Base-by-base conservation (phyloP, 1,140 invertebrate species). In the Lanistes nyassanus region DNA sequence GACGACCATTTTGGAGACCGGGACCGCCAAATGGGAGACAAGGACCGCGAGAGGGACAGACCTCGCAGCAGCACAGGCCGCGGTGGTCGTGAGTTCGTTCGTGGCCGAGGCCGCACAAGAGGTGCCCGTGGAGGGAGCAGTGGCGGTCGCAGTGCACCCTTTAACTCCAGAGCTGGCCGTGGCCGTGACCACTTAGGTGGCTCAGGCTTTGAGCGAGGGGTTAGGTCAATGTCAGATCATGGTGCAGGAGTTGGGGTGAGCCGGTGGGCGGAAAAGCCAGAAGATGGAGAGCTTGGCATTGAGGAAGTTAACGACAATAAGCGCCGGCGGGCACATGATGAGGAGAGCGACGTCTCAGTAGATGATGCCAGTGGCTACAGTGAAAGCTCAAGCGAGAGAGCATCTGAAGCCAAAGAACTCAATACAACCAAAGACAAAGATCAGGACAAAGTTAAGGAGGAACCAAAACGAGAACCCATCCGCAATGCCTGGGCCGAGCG, bases 301-400 rank as follows among this genome's bases (percentile, higher is more conserved):
- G 76, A 67, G 34, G 76, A 56, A 39, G 75, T 60, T 37, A 42
- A 60, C 11, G 70, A 72, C 19, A 72, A 37, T 36, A 72, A 72
- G 34, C 70, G 85, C 62, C 79, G 84, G 16, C 80, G 83, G 34
- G 83, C 80, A 26, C 77, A 74, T 39, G 86, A 86, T 80, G 87
- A 88, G 71, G 87, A 88, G 66, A 88, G 85, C 81, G 88, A 89
- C 71, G 80, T 84, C 4, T 88, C 87, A 69, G 83, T 83, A 29
- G 86, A 88, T 77, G 87, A 88, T 55, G 80, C 82, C 79, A 85
- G 84, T 26, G 83, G 83, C 3, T 78, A 75, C 39, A 84, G 80
- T 77, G 84, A 84, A 42, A 81, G 77, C 6, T 83, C 79, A 13
- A 80, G 78, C 66, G 81, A 83, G 42, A 67, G 75, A 21, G 74